phyloP scores from a whole-genome alignment of 2,888 invertebrate genomes.

The Brachyptera risi region DNA sequence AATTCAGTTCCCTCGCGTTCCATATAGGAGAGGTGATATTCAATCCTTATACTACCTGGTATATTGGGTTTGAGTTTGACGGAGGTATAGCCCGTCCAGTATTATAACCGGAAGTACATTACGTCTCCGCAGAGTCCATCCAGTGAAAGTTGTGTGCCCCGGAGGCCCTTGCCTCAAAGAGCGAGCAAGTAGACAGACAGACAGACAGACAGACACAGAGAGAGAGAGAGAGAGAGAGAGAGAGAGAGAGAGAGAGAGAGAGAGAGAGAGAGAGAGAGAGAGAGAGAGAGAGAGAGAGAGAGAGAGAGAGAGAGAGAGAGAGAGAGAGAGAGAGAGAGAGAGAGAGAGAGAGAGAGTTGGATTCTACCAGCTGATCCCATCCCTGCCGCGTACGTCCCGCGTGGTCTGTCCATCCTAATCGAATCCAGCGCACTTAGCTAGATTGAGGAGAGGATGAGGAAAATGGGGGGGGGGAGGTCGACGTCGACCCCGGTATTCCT shows the following conservation, averaged over 20 bases:
- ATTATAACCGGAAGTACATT: too few species aligned
- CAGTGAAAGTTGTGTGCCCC: not conserved
- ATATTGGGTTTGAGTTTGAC: too few species aligned
- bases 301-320: not conserved
- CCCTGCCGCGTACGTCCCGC: not conserved
- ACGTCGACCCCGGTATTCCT: conserved; percentile 6
- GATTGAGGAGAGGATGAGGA: too few species aligned
- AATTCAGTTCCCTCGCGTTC: too few species aligned
- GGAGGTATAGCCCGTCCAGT: not conserved
- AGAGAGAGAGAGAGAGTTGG: not conserved
- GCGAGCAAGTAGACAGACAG: too few species aligned
- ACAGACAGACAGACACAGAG: too few species aligned
- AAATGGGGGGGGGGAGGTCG: too few species aligned
- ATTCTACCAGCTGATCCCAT: not conserved
- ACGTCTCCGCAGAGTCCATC: not conserved
- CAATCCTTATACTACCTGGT: too few species aligned
- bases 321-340: not conserved
- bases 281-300: not conserved
- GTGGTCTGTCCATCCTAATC: conserved; percentile 27
- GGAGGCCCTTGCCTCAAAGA: not conserved
- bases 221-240: not conserved
- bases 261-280: not conserved
- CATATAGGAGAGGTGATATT: too few species aligned
- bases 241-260: not conserved
- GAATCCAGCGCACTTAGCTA: conserved; percentile 33